A percentile compares a stretch with the other conserved stretches of the same genome.
These are phyloP conservation scores for Myopa tessellatipennis DNA, from an alignment of 2,888 invertebrate species.

Conservation along the genomic window DNA sequence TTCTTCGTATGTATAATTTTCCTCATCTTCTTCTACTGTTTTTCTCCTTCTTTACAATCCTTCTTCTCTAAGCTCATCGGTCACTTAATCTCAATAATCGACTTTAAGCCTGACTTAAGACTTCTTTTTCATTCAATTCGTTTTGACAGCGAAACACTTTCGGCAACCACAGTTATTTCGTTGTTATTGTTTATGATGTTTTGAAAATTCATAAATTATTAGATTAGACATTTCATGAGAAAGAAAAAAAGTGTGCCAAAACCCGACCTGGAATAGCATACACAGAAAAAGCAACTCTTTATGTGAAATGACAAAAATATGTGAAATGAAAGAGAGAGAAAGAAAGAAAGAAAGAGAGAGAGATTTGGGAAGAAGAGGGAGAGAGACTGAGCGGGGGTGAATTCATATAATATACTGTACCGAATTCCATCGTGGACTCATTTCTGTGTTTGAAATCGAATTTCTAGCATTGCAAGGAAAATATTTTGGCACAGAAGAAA, in stretches of 20 bases:
- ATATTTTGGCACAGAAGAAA: constrained; percentile 20
- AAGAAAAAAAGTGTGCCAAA: background rate
- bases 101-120: too few species aligned
- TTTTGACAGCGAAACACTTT: too few species aligned
- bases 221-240: too few species aligned
- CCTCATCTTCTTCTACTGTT: too few species aligned
- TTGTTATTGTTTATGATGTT: too few species aligned
- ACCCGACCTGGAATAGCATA: background rate
- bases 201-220: too few species aligned
- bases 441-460: constrained; percentile 16
- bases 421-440: background rate
- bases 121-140: too few species aligned
- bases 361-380: background rate
- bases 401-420: background rate
- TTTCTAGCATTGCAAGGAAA: constrained; percentile 17
- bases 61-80: too few species aligned
- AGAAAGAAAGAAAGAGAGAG: background rate
- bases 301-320: background rate
- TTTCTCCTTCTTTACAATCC: too few species aligned
- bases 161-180: too few species aligned
- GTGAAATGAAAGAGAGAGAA: background rate
- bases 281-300: background rate
- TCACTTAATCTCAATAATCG: too few species aligned
- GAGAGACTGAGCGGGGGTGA: background rate
- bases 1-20: too few species aligned